phyloP scores from a whole-genome alignment of 2,888 invertebrate genomes.

The Machimus atricapillus region DNA sequence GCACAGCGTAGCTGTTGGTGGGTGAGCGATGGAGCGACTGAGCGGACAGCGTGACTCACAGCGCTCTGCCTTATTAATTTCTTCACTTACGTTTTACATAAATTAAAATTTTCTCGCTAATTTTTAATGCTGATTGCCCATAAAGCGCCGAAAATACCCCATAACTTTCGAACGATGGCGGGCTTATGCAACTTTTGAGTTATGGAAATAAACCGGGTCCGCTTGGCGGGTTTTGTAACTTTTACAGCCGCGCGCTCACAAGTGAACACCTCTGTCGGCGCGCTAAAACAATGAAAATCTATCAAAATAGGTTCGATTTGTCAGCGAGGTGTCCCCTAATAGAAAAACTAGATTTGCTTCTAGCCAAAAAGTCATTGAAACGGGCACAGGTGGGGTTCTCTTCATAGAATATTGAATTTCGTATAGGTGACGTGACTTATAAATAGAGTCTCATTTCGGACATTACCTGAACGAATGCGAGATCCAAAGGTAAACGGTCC shows the following conservation, averaged over 20 bases:
- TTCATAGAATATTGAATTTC: background rate
- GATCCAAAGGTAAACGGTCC: background rate
- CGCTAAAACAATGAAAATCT: background rate
- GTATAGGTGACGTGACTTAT: background rate
- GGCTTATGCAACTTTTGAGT: slow-evolving; percentile 24
- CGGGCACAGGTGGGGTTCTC: background rate
- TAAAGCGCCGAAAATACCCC: slow-evolving; percentile 19
- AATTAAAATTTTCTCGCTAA: slow-evolving; percentile 30
- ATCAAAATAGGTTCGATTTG: background rate
- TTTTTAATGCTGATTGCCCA: slow-evolving; percentile 16
- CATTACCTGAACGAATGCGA: background rate
- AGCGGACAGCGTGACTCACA: slow-evolving; percentile 17
- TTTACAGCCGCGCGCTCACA: background rate
- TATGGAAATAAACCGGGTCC: slow-evolving; percentile 25
- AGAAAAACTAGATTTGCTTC: background rate
- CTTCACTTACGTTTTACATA: slow-evolving; percentile 20
- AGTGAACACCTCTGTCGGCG: background rate
- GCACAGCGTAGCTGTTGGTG: background rate
- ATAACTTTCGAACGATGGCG: slow-evolving; percentile 15
- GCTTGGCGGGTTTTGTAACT: background rate
- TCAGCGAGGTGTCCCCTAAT: background rate
- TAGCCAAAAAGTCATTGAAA: background rate
- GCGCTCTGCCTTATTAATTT: slow-evolving; percentile 1
- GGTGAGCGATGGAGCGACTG: background rate
- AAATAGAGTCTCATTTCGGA: background rate